Base-by-base conservation (phyloP, 2,888 invertebrate species). In the Lasioglossum morio region DNA sequence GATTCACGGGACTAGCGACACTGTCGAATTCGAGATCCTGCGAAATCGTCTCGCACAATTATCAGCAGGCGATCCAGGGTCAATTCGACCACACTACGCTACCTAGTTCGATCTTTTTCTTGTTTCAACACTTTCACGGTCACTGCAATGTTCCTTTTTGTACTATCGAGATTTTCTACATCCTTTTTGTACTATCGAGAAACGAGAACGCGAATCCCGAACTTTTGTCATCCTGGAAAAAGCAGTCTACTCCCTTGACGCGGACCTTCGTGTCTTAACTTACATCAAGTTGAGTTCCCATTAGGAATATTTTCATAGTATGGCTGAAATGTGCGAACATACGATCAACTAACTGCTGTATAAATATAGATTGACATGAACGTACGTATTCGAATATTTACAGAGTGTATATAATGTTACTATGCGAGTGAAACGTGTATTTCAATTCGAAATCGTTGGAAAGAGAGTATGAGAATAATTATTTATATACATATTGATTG, bases 401-500 rank as follows among this genome's bases (percentile, higher is more conserved):
- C 82, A 84, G 4, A 53, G 16, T 77, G 78, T 74, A 23, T 60
- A 75, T 53, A 85, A 75, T 23, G 19, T 30, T 63, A 66, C 5
- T 34, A 2, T n/a, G 19, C 48, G 63, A 4, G n/a, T 16, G 37
- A 12, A 37, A 1, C 23, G 30, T 43, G 12, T 12, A 34, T 70
- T 27, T 72, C 8, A 60, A 16, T n/a, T 72, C 1, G 23, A 70
- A 85, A 63, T 46, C 34, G 12, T 70, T 60, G 73, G 40, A 82
- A 66, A 14, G 4, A 14, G 4, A 23, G n/a, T 72, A 75, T 63
- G 34, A 75, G 53, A 37, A 27, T 70, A 60, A 60, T 77, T 46
- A 77, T 70, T 69, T 78, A 60, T 14, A 37, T 82, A 76, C 74
- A 86, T 81, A 81, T 77, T 77, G 77, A 30, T 48, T 77, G 69